Evolutionary conservation across 2,797 vertebrate genomes (phyloP).

Genomic region (Danio aesculapii): DNA sequence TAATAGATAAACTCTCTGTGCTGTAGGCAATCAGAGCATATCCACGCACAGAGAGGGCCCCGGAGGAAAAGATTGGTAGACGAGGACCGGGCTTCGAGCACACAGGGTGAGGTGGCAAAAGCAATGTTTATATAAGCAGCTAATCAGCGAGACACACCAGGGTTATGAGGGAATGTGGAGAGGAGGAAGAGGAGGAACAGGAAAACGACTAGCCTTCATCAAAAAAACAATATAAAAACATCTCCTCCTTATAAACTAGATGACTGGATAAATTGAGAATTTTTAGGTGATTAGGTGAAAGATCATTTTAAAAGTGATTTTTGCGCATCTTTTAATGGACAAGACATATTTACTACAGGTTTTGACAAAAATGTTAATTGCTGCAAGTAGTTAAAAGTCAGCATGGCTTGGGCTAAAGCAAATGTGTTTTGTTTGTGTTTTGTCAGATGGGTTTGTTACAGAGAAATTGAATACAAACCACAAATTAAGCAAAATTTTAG

Average conservation of each 20-base stretch:
- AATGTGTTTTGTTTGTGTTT: too few relatives aligned
- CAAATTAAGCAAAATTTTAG: too few relatives aligned
- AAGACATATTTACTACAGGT: too few relatives aligned
- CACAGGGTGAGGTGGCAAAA: constrained; percentile 34
- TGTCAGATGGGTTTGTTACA: too few relatives aligned
- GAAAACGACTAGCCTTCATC: not conserved
- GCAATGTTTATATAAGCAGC: constrained; percentile 64
- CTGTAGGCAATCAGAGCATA: constrained; percentile 44
- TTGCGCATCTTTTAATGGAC: too few relatives aligned
- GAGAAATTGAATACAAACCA: too few relatives aligned
- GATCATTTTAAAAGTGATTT: too few relatives aligned
- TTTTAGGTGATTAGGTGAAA: too few relatives aligned
- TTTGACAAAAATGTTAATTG: too few relatives aligned
- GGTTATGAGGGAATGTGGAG: constrained; percentile 8
- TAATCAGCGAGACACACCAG: constrained; percentile 60
- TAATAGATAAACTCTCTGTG: constrained; percentile 47
- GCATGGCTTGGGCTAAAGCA: too few relatives aligned
- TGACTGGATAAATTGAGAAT: not conserved
- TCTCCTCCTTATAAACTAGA: not conserved
- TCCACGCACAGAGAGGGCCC: constrained; percentile 1
- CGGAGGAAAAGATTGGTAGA: constrained; percentile 33
- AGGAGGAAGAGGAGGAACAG: not conserved
- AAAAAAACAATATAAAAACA: constrained; percentile 18
- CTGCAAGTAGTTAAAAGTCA: too few relatives aligned
- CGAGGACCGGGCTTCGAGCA: constrained; percentile 1